These are phyloP conservation scores for Gallinago jamesoni DNA, from an alignment of 2,113 vertebrate genomes.

Conservation along the genomic window DNA sequence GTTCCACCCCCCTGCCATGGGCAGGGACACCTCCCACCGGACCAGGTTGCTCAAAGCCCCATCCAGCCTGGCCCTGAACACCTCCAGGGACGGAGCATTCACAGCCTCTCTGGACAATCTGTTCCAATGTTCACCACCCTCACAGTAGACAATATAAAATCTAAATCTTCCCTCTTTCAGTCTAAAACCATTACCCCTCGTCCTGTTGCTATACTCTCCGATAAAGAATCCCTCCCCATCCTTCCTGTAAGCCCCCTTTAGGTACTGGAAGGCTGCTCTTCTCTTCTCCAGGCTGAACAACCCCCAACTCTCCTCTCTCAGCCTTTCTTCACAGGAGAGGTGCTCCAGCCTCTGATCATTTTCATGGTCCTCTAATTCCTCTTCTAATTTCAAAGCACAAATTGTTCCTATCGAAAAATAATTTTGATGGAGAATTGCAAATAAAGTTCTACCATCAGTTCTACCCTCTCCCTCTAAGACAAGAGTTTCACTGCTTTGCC, in stretches of 20 bases:
- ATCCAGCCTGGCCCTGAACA: background rate
- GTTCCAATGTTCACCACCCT: too few relatives aligned
- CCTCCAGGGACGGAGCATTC: background rate
- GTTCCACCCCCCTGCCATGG: background rate
- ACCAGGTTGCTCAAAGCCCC: background rate
- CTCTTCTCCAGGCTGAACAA: background rate
- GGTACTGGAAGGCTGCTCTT: background rate
- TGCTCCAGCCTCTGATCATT: background rate
- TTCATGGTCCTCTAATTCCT: background rate
- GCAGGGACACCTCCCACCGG: background rate
- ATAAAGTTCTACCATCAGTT: background rate
- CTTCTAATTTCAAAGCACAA: background rate
- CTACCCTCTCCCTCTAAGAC: background rate
- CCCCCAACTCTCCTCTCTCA: background rate
- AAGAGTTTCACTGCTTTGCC: background rate
- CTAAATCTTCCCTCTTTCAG: background rate
- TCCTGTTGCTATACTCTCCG: background rate
- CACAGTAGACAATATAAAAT: background rate
- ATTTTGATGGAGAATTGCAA: background rate
- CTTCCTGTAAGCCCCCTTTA: background rate
- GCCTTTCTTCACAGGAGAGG: background rate
- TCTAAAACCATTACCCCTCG: background rate
- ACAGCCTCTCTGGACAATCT: background rate
- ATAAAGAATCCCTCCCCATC: background rate
- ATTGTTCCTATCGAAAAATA: background rate